Evolutionary conservation across 1,140 invertebrate genomes (phyloP), one percentile per base, ranked within the genome.

Genomic region (Ips nitidus): DNA sequence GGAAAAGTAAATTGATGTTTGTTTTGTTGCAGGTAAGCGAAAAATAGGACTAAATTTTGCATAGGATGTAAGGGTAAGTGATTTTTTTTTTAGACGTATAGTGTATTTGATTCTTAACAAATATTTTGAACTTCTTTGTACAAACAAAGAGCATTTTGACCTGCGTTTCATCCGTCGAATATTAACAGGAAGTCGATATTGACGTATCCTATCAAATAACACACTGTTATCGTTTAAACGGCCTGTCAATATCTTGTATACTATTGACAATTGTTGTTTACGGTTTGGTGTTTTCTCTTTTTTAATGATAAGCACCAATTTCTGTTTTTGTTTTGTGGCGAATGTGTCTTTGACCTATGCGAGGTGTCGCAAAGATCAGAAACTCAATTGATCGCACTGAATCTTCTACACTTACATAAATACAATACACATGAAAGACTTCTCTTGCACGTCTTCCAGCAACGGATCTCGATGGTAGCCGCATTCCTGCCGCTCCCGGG

Each of bases 391-490:
- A 22, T 22, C 22, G 0, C 22, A 22, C 22, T 22, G 22, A 22
- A 22, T 22, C 22, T 22, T 22, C 22, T 22, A 22, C n/a, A n/a
- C n/a, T n/a, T n/a, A n/a, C 22, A 22, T 22, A 22, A 22, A 22
- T 22, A 22, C 22, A 22, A 22, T 22, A 22, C 22, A 22, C 22
- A 22, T 22, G 22, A 22, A 22, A 22, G 22, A 22, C 22, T 22
- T 22, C 22, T 22, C 22, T 22, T 22, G 22, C 22, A 22, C 22
- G 22, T 22, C 22, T 22, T 22, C 22, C 22, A n/a, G 37, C 62
- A 60, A 60, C 62, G 61, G 55, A 64, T 66, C 53, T 70, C 69
- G 69, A 22, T 70, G 69, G 69, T 66, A 62, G 62, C 69, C 69
- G 69, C 69, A 70, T 70, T 70, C 69, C 61, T 62, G 41, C 40